Evolutionary conservation across 1,140 invertebrate species (phyloP).

Genomic region (Cotesia chilonis): DNA sequence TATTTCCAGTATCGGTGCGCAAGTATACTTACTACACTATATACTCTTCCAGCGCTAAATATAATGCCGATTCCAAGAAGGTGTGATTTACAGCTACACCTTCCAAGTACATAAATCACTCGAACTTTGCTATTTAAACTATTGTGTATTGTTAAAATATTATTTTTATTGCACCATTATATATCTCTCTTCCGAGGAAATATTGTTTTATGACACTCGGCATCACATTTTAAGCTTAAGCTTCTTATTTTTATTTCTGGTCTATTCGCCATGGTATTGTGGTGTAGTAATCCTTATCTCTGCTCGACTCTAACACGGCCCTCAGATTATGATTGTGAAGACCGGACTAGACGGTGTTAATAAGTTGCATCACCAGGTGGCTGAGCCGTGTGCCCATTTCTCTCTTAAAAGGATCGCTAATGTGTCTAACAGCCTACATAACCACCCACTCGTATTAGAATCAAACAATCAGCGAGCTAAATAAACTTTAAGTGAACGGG

Average conservation of each 20-base stretch:
- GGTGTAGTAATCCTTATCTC: too few relatives aligned
- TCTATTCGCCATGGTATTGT: too few relatives aligned
- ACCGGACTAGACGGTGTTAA: slow-evolving; percentile 26
- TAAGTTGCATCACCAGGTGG: slow-evolving; percentile 26
- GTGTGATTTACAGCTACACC: slow-evolving; percentile 29
- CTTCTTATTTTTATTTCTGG: neutral
- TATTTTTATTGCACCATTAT: too few relatives aligned
- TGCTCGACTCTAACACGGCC: too few relatives aligned
- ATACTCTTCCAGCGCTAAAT: slow-evolving; percentile 21
- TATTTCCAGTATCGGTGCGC: slow-evolving; percentile 14
- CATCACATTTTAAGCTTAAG: too few relatives aligned
- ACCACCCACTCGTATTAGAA: slow-evolving; percentile 33
- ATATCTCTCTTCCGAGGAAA: too few relatives aligned
- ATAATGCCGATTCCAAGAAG: slow-evolving; percentile 44
- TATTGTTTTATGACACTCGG: too few relatives aligned
- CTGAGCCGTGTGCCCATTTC: slow-evolving; percentile 19
- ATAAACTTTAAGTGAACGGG: slow-evolving; percentile 29
- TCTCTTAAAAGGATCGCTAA: slow-evolving; percentile 22
- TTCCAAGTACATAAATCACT: slow-evolving; percentile 12
- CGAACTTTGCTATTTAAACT: too few relatives aligned
- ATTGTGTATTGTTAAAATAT: too few relatives aligned
- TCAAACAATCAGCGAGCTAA: slow-evolving; percentile 3
- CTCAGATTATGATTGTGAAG: neutral
- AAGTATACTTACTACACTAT: too few relatives aligned
- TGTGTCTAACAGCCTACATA: slow-evolving; percentile 37